Percentiles rank a stretch among this genome's conserved stretches.
Evolutionary conservation across 2,113 vertebrate genomes (phyloP).

Genomic region (Tupaia chinensis): DNA sequence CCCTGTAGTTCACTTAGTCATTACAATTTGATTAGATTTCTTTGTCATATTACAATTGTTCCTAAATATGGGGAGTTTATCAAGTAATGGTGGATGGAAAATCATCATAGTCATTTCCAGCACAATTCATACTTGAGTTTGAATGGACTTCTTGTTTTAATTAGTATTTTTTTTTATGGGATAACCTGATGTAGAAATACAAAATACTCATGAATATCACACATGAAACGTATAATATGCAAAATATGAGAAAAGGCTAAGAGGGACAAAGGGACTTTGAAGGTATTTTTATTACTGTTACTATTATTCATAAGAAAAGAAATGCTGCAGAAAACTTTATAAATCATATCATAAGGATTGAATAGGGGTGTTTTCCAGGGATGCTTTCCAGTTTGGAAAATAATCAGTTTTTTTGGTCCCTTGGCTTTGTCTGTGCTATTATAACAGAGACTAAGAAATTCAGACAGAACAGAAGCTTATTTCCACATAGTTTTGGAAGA

Average conservation of each 20-base stretch:
- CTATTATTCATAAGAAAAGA: constrained; percentile 59
- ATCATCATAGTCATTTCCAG: background rate
- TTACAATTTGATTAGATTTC: background rate
- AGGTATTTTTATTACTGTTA: constrained; percentile 63
- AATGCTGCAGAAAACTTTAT: constrained; percentile 50
- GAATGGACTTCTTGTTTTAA: constrained; percentile 60
- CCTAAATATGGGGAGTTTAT: background rate
- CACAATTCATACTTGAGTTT: constrained; percentile 39
- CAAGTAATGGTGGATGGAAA: background rate
- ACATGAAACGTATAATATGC: constrained; percentile 13
- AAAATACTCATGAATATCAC: constrained; percentile 36
- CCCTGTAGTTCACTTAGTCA: background rate
- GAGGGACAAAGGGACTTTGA: constrained; percentile 59
- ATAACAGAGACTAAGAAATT: background rate
- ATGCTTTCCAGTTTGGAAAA: constrained; percentile 10
- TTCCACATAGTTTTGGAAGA: background rate
- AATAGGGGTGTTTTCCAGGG: background rate
- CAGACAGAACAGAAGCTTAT: background rate
- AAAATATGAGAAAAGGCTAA: constrained; percentile 63
- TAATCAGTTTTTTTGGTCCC: background rate
- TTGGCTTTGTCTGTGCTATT: background rate
- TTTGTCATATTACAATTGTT: background rate
- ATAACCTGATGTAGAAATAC: constrained; percentile 61
- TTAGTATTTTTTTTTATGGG: constrained; percentile 66
- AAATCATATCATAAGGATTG: background rate